These are phyloP conservation scores for Papilio demoleus DNA, from an alignment of 2,888 invertebrate genomes.

Conservation along the genomic window DNA sequence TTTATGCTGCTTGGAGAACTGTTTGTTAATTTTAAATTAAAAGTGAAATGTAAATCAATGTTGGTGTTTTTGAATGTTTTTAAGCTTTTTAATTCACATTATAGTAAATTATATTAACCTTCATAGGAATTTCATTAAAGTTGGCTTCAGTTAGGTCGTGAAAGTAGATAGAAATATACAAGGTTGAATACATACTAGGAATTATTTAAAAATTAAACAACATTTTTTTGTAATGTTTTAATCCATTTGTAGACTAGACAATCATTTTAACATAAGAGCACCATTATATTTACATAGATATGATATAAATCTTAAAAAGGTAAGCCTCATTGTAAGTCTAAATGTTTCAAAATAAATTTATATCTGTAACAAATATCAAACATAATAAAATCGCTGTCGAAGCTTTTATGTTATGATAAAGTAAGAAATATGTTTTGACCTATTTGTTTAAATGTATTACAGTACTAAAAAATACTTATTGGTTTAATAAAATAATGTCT, in stretches of 20 bases:
- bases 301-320: slow-evolving; percentile 37
- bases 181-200: no score
- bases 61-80: no score
- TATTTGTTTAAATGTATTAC: neutral
- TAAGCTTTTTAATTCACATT: no score
- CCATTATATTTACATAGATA: slow-evolving; percentile 56
- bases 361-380: no score
- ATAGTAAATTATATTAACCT: no score
- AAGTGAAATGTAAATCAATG: no score
- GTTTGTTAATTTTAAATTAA: neutral
- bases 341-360: neutral
- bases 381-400: no score
- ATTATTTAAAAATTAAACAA: slow-evolving; percentile 41
- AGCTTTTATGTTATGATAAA: no score
- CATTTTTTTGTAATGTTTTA: slow-evolving; percentile 59
- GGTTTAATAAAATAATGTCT: neutral
- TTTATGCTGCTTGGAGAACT: neutral
- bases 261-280: slow-evolving; percentile 67
- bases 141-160: no score
- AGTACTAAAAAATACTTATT: neutral
- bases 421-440: no score
- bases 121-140: no score
- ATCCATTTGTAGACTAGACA: slow-evolving; percentile 76
- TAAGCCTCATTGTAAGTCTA: slow-evolving; percentile 31
- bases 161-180: no score